Percentiles rank a stretch among this genome's conserved stretches.
phyloP scores from a whole-genome alignment of 2,113 vertebrate species.

The Rhinogobius similis region DNA sequence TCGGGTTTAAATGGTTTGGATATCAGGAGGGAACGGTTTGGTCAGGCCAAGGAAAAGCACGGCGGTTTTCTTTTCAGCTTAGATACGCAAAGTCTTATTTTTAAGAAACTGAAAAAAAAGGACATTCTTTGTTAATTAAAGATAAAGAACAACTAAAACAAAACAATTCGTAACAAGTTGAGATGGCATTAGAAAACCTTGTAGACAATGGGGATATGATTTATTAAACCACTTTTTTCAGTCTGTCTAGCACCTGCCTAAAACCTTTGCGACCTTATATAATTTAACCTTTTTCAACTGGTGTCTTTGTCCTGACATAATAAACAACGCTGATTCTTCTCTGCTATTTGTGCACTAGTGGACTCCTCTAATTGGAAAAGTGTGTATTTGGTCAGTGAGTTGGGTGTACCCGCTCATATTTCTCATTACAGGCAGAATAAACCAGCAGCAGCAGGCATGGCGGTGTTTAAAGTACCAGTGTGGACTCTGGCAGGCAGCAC shows the following conservation, averaged over 20 bases:
- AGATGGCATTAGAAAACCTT: background rate
- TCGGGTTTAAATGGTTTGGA: constrained; percentile 64
- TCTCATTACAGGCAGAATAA: constrained; percentile 51
- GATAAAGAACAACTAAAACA: background rate
- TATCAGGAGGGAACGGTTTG: constrained; percentile 44
- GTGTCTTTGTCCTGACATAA: constrained; percentile 20
- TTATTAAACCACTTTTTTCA: background rate
- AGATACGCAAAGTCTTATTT: background rate
- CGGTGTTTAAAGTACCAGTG: constrained; percentile 12
- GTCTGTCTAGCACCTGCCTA: background rate
- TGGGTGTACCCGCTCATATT: constrained; percentile 24
- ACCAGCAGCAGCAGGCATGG: constrained; percentile 31
- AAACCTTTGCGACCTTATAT: constrained; percentile 6
- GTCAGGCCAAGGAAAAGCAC: constrained; percentile 69
- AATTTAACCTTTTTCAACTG: constrained; percentile 47
- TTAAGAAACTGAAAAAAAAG: background rate
- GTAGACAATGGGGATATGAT: background rate
- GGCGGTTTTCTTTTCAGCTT: constrained; percentile 60
- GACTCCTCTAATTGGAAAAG: constrained; percentile 32
- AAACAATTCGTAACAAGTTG: background rate
- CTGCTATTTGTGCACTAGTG: constrained; percentile 26
- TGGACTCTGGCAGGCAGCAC: constrained; percentile 51
- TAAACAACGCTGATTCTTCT: constrained; percentile 26
- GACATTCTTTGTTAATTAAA: background rate
- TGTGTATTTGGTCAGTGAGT: constrained; percentile 18